Evolutionary conservation across 2,113 vertebrate species (phyloP), one percentile per base, ranked within the genome.

Genomic region (Hydrochoerus hydrochaeris): DNA sequence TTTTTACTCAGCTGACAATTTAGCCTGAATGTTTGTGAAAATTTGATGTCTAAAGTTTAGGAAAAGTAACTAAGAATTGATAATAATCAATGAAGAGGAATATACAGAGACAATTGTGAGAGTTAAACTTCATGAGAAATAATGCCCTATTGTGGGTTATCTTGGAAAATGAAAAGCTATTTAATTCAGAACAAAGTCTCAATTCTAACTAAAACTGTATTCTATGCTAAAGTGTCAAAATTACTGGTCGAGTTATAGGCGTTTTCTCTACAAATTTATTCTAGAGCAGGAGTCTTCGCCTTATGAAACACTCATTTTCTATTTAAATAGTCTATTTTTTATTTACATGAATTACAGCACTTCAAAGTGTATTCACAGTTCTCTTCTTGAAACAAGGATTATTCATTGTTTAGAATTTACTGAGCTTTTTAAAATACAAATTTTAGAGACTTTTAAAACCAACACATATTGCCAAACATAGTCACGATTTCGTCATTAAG

Each of bases 11-110:
- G 65, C 87, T 97, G 94, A 96, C 89, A 95, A 73, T 73, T 85
- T 96, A 85, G 32, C 30, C 54, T 90, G 91, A 71, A n/a, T 95
- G 52, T 97, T 95, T 96, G 97, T 97, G 58, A 97, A 97, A 96
- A 94, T 96, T 95, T 96, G 84, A 96, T 95, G 90, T 92, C 65
- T 92, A 67, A 93, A 96, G 85, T 95, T 95, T 75, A 96, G 75
- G 86, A 69, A 87, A 80, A 46, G 41, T 58, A 90, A 90, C 60
- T 86, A 92, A 86, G 57, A 91, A 30, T 71, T 95, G 77, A 82
- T 95, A 85, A 91, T 86, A 93, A 93, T 88, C 94, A 78, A 46
- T 77, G 69, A 71, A 35, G 58, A 93, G 24, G 9, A 93, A 90
- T 71, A 80, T 63, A 83, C 22, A 10, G 30, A 81, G 89, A 88